Conservation (phyloP, 2,797 vertebrate genomes). For the Tapirus indicus region DNA sequence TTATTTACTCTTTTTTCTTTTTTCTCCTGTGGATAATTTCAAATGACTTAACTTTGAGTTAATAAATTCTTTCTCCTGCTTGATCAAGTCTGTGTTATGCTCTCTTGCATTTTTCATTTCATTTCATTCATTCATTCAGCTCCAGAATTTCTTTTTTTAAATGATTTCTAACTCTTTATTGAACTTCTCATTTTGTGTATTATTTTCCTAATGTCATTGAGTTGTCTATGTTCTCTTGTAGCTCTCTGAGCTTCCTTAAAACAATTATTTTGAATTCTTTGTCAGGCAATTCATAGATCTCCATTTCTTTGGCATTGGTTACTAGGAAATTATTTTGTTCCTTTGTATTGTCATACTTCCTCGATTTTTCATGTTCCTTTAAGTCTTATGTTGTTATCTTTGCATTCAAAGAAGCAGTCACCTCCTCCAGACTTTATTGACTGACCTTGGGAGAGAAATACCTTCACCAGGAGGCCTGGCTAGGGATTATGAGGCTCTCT, state of each 20-base stretch:
- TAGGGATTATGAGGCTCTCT: neutral
- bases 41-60: neutral
- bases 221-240: neutral
- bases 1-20: neutral
- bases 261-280: neutral
- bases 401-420: neutral
- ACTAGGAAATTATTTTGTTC: neutral
- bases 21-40: neutral
- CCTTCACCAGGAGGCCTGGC: neutral
- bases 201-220: neutral
- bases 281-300: neutral
- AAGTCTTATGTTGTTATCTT: neutral
- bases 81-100: neutral
- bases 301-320: neutral
- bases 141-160: neutral
- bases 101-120: neutral
- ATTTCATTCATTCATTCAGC: neutral
- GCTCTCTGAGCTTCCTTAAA: neutral
- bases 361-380: conserved; percentile 4
- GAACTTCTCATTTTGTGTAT: neutral
- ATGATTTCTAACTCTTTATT: neutral
- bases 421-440: neutral
- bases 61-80: neutral
- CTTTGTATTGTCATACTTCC: neutral
- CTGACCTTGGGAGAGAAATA: neutral